phyloP scores from a whole-genome alignment of 2,113 vertebrate genomes.

The Cepphus grylle region DNA sequence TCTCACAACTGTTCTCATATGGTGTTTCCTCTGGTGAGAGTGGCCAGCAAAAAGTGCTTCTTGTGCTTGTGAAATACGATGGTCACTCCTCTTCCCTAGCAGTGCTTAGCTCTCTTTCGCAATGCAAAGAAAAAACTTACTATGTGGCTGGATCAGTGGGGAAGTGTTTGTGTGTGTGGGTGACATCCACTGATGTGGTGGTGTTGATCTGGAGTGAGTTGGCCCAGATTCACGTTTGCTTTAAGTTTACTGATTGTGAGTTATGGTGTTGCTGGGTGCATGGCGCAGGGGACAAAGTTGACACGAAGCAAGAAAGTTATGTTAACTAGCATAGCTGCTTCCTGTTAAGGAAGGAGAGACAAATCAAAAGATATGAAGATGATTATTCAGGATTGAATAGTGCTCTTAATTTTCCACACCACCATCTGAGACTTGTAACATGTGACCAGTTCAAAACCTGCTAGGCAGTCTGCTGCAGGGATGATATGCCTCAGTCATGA shows the following conservation, averaged over 20 bases:
- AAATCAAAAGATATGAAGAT: neutral
- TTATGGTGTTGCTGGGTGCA: neutral
- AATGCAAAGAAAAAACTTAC: neutral
- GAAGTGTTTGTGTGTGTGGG: neutral
- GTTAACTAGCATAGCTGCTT: neutral
- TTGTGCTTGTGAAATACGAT: neutral
- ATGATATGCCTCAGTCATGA: neutral
- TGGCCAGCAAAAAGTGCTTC: neutral
- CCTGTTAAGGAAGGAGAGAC: neutral
- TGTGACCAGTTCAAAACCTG: neutral
- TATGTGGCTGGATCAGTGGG: neutral
- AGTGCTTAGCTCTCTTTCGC: neutral
- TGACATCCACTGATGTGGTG: neutral
- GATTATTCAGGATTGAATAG: neutral
- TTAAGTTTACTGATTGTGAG: fast-evolving
- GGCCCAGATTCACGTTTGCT: neutral
- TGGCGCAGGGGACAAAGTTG: neutral
- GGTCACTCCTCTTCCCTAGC: neutral
- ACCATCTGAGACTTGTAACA: neutral
- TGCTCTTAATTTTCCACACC: neutral
- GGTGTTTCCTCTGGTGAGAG: neutral
- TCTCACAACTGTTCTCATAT: neutral
- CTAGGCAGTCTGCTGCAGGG: neutral
- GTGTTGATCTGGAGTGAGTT: neutral
- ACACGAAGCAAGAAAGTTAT: neutral